Conservation (phyloP, 64 coral and sea anemone species). For the Montipora foliosa region DNA sequence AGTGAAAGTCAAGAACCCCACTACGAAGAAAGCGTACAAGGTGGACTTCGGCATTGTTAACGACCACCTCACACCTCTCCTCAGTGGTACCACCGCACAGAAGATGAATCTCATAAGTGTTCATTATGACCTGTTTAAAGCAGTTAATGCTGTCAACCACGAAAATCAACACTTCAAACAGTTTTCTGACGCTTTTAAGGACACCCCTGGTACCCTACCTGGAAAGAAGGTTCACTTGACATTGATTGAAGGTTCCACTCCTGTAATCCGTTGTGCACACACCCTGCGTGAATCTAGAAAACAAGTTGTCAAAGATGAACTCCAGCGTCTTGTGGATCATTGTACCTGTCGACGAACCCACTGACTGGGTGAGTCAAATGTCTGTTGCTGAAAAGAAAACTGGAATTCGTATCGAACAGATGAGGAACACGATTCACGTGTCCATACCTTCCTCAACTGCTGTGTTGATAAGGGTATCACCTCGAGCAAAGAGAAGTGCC, state of each 20-base stretch:
- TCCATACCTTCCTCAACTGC: constrained; percentile 9
- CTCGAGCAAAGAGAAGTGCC: background rate
- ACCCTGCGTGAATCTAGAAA: constrained; percentile 2
- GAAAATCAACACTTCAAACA: too few species aligned
- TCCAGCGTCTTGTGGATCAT: background rate
- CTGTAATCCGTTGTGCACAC: background rate
- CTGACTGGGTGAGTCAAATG: background rate
- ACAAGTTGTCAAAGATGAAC: background rate
- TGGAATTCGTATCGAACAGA: background rate
- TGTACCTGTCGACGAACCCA: background rate
- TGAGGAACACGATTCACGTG: constrained; percentile 24
- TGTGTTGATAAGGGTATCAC: background rate
- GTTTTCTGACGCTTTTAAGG: constrained; percentile 40
- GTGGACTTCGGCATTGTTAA: constrained; percentile 69
- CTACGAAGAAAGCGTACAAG: constrained; percentile 52
- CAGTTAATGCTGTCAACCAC: constrained; percentile 20
- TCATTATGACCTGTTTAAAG: constrained; percentile 68
- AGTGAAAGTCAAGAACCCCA: constrained; percentile 42
- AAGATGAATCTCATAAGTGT: constrained; percentile 80
- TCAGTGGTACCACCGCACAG: constrained; percentile 70
- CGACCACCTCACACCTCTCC: constrained; percentile 57
- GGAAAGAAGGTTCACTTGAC: constrained; percentile 1
- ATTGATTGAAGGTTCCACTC: background rate
- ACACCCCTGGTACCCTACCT: constrained; percentile 9
- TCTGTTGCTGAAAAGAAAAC: background rate